Conservation (phyloP, 2,113 vertebrate species). For the Rhodinocichla rosea region DNA sequence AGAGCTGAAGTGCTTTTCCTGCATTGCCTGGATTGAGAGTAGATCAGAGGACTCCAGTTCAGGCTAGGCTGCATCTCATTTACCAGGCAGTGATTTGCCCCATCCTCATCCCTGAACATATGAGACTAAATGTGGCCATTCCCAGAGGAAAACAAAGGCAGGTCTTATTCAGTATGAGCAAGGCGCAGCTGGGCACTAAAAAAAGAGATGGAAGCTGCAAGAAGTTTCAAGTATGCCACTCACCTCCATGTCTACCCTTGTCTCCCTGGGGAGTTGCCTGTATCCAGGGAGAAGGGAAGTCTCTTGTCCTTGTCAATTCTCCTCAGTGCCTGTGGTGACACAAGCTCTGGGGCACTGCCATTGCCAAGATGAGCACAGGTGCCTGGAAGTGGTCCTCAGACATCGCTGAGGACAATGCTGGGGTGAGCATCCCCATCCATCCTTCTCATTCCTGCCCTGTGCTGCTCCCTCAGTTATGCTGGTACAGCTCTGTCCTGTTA, state of each 20-base stretch:
- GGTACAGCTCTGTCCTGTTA: not conserved
- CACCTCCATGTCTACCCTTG: not conserved
- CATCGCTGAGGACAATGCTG: not conserved
- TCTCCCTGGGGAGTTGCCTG: not conserved
- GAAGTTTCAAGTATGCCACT: not conserved
- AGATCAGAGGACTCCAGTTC: not conserved
- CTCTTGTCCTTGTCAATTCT: not conserved
- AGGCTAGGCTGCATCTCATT: not conserved
- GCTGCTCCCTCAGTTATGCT: not conserved
- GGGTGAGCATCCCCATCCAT: not conserved
- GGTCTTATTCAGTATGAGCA: not conserved
- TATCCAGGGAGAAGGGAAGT: not conserved
- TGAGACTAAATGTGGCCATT: accelerated
- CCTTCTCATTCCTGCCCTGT: not conserved
- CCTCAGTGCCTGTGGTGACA: not conserved
- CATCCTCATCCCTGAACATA: not conserved
- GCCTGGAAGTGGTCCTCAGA: not conserved
- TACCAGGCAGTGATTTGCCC: not conserved
- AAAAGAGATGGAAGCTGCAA: not conserved
- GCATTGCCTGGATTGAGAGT: not conserved
- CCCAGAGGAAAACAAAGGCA: not conserved
- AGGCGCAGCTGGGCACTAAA: not conserved
- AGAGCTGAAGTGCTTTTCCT: not conserved
- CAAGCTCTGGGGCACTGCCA: not conserved
- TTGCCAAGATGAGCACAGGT: not conserved